Evolutionary conservation across 2,797 vertebrate species (phyloP).

Genomic region (Vireo griseus): DNA sequence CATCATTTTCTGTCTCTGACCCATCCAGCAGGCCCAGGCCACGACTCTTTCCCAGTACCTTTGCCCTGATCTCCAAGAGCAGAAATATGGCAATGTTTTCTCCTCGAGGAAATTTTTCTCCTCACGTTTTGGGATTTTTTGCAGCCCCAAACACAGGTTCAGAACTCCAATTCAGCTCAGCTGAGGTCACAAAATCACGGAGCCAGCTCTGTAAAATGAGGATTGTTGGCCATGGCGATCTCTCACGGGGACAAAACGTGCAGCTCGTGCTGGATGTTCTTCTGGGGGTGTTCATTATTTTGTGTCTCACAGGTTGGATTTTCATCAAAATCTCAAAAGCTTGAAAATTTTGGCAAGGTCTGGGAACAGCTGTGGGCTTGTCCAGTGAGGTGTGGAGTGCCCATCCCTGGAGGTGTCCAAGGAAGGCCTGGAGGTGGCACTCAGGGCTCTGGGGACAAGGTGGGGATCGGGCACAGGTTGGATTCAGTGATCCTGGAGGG

Average conservation of each 20-base stretch:
- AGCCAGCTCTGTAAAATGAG: not conserved
- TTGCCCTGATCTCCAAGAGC: not conserved
- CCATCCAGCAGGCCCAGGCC: not conserved
- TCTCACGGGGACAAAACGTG: fast-evolving
- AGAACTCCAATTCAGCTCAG: not conserved
- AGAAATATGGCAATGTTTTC: not conserved
- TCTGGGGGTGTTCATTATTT: not conserved
- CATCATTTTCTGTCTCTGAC: not conserved
- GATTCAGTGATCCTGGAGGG: not conserved
- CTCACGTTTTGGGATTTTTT: not conserved
- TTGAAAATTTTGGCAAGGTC: not conserved
- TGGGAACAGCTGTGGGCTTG: not conserved
- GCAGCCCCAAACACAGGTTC: not conserved
- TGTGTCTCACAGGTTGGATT: not conserved
- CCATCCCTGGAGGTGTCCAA: not conserved
- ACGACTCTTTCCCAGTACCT: not conserved
- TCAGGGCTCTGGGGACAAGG: not conserved
- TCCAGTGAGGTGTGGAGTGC: not conserved
- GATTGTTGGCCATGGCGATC: not conserved
- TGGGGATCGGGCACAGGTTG: not conserved
- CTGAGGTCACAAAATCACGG: not conserved
- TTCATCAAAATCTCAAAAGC: not conserved
- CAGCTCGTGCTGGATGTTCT: not conserved
- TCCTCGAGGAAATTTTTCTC: not conserved
- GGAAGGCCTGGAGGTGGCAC: not conserved